These are phyloP conservation scores for Psylliodes chrysocephalus DNA, from an alignment of 2,888 invertebrate genomes.

Conservation along the genomic window DNA sequence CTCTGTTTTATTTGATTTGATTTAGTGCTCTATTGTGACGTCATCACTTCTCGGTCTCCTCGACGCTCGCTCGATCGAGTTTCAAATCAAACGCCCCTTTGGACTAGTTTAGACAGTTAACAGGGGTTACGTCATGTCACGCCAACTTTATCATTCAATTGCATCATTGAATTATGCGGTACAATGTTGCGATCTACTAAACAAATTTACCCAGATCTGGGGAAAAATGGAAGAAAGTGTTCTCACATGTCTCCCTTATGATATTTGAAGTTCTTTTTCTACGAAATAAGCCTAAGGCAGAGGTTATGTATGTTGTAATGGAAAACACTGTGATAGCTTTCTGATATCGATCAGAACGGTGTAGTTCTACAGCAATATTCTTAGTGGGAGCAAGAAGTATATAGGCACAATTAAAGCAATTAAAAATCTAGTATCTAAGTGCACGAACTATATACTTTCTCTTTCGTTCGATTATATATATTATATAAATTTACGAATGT, in stretches of 20 bases:
- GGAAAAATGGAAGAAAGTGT: neutral
- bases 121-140: too few relatives aligned
- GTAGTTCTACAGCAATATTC: conserved; percentile 54
- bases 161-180: neutral
- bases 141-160: too few relatives aligned
- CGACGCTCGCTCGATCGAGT: too few relatives aligned
- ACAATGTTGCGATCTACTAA: too few relatives aligned
- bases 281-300: conserved; percentile 2
- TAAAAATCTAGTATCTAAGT: conserved; percentile 28
- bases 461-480: conserved; percentile 39
- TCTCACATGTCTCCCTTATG: neutral
- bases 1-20: too few relatives aligned
- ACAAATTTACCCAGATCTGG: neutral
- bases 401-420: conserved; percentile 55
- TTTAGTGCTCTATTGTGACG: too few relatives aligned
- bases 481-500: conserved; percentile 36
- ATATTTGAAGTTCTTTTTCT: neutral
- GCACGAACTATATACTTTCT: conserved; percentile 37
- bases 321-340: conserved; percentile 55
- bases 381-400: conserved; percentile 53
- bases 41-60: too few relatives aligned
- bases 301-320: conserved; percentile 29
- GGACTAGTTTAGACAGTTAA: too few relatives aligned
- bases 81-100: too few relatives aligned
- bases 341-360: conserved; percentile 46